Evolutionary conservation across 1,140 invertebrate species (phyloP), one percentile per base, ranked within the genome.

Genomic region (Sitobion miscanthi): DNA sequence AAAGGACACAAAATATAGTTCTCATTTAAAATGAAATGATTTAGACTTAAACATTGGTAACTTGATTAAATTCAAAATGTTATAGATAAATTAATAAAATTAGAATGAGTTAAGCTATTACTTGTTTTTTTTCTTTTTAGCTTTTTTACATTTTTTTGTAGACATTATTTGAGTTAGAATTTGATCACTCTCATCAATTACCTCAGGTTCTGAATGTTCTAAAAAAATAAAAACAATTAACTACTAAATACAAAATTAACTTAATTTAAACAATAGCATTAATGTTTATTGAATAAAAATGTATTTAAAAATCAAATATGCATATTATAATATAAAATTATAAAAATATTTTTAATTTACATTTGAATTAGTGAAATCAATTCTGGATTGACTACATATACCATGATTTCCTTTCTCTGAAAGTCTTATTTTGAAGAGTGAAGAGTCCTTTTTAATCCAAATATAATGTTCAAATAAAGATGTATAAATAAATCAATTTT

Each of bases 21-120:
- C 45, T 87, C 30, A 49, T 38, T 54, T 89, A 57, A 89, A 42
- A 89, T 38, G 5, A 42, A 90, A 90, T 42, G 42, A 62, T 25
- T 90, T 89, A 38, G 23, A 89, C n/a, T 57, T 90, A 90, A 42
- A 62, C 38, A 90, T 38, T 90, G 88, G 88, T 90, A 90, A 90
- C 88, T 90, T 35, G 52, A 90, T 62, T 25, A 90, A 54, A 62
- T 35, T 88, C 30, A 88, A 35, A 52, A 77, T 35, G 14, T 52
- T 23, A 87, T 54, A 52, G 11, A 8, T 14, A 8, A 11, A 87
- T n/a, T 42, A 35, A 52, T 52, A 35, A 21, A 77, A 45, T 20
- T 91, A 89, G 95, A 95, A 77, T 54, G 96, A 96, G 38, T 23
- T 21, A 54, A 77, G 3, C 8, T 11, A 49, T 57, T 93, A 93